Evolutionary conservation across 2,888 invertebrate genomes (phyloP), one percentile per base, ranked within the genome.

Genomic region (Pocota personata): DNA sequence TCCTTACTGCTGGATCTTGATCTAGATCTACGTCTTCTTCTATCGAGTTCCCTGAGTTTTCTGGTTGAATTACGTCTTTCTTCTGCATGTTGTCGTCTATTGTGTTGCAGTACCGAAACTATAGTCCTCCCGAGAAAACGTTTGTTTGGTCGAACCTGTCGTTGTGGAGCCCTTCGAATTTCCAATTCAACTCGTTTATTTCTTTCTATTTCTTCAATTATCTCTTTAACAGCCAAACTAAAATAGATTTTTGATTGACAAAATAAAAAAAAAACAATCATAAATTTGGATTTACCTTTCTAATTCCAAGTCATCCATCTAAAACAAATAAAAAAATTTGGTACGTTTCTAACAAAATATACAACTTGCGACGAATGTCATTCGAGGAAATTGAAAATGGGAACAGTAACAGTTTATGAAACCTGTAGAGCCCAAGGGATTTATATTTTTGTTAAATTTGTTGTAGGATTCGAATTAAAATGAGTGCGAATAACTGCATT

Each of bases 101-200:
- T 91, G 27, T 91, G 90, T 0, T 87, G 88, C 8, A 91, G 60
- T 0, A 88, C 89, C 0, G 88, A 90, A n/a, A 86, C 89, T 7
- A 91, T 88, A 0, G 91, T 91, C 2, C 91, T 87, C 0, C 90
- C 90, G 0, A 91, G 78, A 58, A 91, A 91, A 3, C 88, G 89
- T 86, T 91, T 91, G 58, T 91, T 91, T 19, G 91, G 88, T 14
- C 82, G 86, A 30, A 66, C 19, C 24, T 66, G 57, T 24, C 71
- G 27, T 37, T 60, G 43, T n/a, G 8, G 24, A 0, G 82, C 37
- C n/a, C 1, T 2, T 14, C 2, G 62, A 48, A 67, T 72, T 19
- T 27, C 19, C 12, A 76, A 30, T 10, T 67, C 76, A 0, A 8
- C 1, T 14, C 27, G 21, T 10, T 82, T 82, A 10, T 77, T 24